Evolutionary conservation across 2,888 invertebrate genomes (phyloP), one percentile per base, ranked within the genome.

Genomic region (Sipha maydis): DNA sequence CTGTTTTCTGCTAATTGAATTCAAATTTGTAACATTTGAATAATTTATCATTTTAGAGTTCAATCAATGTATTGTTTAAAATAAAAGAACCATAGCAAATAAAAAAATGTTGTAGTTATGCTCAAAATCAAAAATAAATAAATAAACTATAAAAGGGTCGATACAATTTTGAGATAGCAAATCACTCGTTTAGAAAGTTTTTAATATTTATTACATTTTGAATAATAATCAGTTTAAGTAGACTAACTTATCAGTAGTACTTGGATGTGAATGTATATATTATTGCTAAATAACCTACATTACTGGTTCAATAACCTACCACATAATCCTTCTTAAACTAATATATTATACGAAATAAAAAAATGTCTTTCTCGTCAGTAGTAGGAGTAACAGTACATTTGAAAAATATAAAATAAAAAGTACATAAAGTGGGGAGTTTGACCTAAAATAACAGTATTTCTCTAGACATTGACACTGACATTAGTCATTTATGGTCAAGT

Each of bases 361-460:
- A 78, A 77, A 48, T 85, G 21, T 19, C 31, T 48, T 85, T 41
- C 34, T 71, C 25, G 19, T 41, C 38, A 3, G 25, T 38, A 38
- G 73, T 73, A 73, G 61, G 31, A 73, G 41, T 88, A 79, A 88
- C 79, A 79, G 78, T 79, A 79, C 71, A 88, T 38, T 73, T 88
- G 28, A 71, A 61, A 61, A 61, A 82, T 71, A 56, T 75, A 56
- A 1, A 85, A 41, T 34, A 75, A 61, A 80, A 71, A 41, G 41
- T 80, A 80, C 56, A 71, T 41, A 73, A 61, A 88, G 86, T 69
- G 80, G 86, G 80, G 86, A 80, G 75, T 17, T 54, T 88, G 86
- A 88, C 86, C 86, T 88, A 31, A 80, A 79, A 73, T 75, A 88
- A 88, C 71, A 38, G 86, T 88, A 88, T 61, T 86, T 38, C 61